A percentile compares a stretch with the other conserved stretches of the same genome.
phyloP scores from a whole-genome alignment of 1,140 invertebrate genomes.

The Orussus abietinus region DNA sequence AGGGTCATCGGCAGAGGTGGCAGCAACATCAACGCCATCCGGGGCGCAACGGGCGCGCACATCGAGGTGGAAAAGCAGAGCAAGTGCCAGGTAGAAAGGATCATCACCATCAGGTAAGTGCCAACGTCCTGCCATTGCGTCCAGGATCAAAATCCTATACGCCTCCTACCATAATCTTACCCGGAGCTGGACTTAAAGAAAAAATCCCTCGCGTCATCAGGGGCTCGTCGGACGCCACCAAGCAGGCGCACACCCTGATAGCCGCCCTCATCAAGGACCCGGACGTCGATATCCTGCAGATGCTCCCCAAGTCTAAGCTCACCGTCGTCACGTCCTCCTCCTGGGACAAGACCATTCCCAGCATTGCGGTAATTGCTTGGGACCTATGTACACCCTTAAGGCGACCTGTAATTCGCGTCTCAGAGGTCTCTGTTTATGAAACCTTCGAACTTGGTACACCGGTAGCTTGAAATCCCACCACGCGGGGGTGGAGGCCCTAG shows the following conservation, averaged over 20 bases:
- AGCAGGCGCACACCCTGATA: constrained; percentile 84
- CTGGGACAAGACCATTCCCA: constrained; percentile 58
- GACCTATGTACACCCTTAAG: no score
- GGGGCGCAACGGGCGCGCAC: constrained; percentile 89
- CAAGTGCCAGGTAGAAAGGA: constrained; percentile 89
- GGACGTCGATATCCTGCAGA: constrained; percentile 83
- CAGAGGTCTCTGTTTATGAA: no score
- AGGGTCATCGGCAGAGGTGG: constrained; percentile 93
- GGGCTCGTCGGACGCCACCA: constrained; percentile 85
- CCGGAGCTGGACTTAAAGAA: no score
- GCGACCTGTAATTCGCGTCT: no score
- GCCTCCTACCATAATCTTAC: no score
- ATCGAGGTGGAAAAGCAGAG: constrained; percentile 97
- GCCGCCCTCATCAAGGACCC: constrained; percentile 86
- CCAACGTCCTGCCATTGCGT: not conserved
- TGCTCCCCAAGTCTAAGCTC: constrained; percentile 69
- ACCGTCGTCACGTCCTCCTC: constrained; percentile 49
- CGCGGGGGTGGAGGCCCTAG: no score
- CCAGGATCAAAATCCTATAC: no score
- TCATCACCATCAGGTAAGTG: constrained; percentile 88
- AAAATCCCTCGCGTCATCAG: no score
- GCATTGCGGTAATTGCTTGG: constrained; percentile 42
- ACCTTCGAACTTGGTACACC: no score
- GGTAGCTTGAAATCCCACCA: no score
- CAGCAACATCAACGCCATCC: constrained; percentile 95